Percentiles rank a stretch among this genome's conserved stretches.
Conservation (phyloP, 2,113 vertebrate species). For the Dipodomys spectabilis region DNA sequence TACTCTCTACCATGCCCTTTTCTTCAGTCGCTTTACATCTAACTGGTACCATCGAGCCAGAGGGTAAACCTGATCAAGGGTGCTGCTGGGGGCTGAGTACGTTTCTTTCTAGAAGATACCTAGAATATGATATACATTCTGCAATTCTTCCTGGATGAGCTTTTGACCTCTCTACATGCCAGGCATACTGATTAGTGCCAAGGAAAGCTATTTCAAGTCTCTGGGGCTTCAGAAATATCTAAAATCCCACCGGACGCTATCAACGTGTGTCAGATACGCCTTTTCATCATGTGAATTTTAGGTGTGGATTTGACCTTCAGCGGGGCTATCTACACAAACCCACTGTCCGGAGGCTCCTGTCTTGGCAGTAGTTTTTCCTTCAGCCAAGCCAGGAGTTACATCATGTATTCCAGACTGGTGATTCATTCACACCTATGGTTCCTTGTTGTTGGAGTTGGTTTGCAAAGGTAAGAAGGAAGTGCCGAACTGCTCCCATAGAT, state of each 20-base stretch:
- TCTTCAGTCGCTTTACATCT: not conserved
- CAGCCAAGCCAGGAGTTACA: not conserved
- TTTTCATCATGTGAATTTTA: not conserved
- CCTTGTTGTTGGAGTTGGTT: not conserved
- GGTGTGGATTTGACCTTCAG: not conserved
- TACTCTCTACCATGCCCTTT: not conserved
- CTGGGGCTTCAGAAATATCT: too few species aligned
- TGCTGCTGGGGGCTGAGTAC: not conserved
- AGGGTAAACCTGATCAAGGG: not conserved
- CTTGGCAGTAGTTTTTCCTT: not conserved
- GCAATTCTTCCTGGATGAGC: not conserved
- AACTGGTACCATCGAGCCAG: not conserved
- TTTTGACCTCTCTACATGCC: not conserved
- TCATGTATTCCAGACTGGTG: not conserved
- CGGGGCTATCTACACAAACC: not conserved
- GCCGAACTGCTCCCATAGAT: not conserved
- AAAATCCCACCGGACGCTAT: rapidly evolving
- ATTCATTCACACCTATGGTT: not conserved
- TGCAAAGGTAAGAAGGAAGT: not conserved
- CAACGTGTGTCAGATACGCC: not conserved
- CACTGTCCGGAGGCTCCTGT: not conserved
- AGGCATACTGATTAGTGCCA: not conserved
- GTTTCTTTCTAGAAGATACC: not conserved
- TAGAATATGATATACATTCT: not conserved
- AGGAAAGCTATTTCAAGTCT: not conserved